Base-by-base conservation (phyloP, 2,113 vertebrate genomes). In the Centropus bengalensis region DNA sequence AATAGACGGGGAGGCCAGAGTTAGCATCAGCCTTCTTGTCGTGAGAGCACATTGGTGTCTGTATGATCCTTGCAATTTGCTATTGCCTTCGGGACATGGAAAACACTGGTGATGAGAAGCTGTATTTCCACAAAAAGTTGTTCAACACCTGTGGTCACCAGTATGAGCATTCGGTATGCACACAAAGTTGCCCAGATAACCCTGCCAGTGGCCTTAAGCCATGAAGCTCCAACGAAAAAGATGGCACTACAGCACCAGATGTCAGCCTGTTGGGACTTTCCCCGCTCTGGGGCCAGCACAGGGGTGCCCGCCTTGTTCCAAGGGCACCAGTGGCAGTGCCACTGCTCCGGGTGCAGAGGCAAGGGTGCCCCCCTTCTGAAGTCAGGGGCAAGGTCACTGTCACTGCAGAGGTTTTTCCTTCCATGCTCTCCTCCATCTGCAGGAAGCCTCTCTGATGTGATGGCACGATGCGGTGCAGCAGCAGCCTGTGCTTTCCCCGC, bases 381-480 rank as follows among this genome's bases (percentile, higher is more conserved):
- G 45, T 0, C 81, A 12, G 47, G 32, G 74, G 9, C 8, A 10
- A 86, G 82, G 86, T 54, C 63, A 36, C 24, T 1, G 8, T 51
- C 15, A 2, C 79, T 81, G 82, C 64, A 45, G 93, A 86, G 91
- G 51, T 26, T 93, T 85, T 79, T 93, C 92, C 89, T 68, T 92
- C 78, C 86, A 82, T 55, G 2, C 71, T 93, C 80, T 75, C 81
- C 94, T 59, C 70, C 1, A 38, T n/a, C 89, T 75, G 88, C 98
- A 98, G 97, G 98, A 98, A 97, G 97, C 96, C 93, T 97, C 95
- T 81, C 40, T 56, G 96, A 97, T 97, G 96, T 5, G 95, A 87
- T 10, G 33, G 76, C 73, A 96, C 26, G 95, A 98, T 97, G 97
- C 80, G 6, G 81, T 3, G 3, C 33, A 0, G 42, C 45, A 60